These are phyloP conservation scores for Jaculus jaculus DNA, from an alignment of 2,113 vertebrate genomes.

Conservation along the genomic window DNA sequence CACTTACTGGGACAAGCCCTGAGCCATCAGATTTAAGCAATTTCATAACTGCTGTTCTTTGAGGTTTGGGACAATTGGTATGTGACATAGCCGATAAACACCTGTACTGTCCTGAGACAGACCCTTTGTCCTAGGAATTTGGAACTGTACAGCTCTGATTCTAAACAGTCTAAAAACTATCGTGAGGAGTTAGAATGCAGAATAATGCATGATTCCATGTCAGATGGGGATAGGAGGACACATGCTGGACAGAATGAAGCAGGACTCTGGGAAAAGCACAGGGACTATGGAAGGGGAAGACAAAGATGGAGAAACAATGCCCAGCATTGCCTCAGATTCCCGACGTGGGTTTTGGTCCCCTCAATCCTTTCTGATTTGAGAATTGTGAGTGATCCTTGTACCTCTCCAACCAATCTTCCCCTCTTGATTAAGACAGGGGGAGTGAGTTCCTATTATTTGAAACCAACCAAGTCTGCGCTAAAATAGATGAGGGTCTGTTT, in stretches of 20 bases:
- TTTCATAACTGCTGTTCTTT: background rate
- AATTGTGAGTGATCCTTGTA: background rate
- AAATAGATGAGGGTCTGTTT: slow-evolving; percentile 68
- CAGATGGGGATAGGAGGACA: background rate
- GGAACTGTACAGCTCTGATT: background rate
- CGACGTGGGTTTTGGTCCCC: background rate
- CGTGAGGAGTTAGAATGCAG: background rate
- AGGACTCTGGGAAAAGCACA: background rate
- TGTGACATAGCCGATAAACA: background rate
- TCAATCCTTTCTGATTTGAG: slow-evolving; percentile 5
- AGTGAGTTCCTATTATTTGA: slow-evolving; percentile 60
- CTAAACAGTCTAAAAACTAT: background rate
- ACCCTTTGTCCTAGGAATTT: background rate
- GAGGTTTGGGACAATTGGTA: too few species aligned
- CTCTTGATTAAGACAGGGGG: slow-evolving; percentile 67
- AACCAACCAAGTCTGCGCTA: slow-evolving; percentile 42
- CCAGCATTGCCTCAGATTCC: background rate
- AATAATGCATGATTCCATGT: background rate
- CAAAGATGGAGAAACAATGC: background rate
- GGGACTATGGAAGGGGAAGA: too few species aligned
- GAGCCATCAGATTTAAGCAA: background rate
- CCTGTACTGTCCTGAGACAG: background rate
- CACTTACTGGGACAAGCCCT: background rate
- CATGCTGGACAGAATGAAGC: background rate
- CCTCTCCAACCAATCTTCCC: slow-evolving; percentile 27